phyloP scores from a whole-genome alignment of 2,797 vertebrate species.

The Coluber constrictor region DNA sequence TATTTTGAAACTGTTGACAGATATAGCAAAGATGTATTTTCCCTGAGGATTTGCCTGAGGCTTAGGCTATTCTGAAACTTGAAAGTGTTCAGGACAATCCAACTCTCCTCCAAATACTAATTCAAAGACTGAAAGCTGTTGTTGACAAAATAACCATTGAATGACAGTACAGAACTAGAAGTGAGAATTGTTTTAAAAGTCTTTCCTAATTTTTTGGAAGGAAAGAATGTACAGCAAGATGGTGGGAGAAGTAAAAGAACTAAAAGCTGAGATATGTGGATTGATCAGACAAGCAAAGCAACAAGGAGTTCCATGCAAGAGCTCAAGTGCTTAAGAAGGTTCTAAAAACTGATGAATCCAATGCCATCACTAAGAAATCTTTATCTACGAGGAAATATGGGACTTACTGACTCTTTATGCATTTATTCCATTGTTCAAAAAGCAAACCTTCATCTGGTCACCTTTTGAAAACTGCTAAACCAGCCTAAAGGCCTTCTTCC shows the following conservation, averaged over 20 bases:
- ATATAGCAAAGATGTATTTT: background rate
- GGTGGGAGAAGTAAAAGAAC: background rate
- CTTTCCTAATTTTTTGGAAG: constrained; percentile 1
- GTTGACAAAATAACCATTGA: constrained; percentile 10
- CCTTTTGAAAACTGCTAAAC: background rate
- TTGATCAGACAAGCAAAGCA: background rate
- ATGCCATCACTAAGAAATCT: background rate
- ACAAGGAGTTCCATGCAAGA: background rate
- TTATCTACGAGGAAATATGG: background rate
- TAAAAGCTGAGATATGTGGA: background rate
- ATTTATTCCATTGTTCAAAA: background rate
- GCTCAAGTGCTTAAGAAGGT: background rate
- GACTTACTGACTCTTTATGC: background rate
- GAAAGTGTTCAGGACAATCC: background rate
- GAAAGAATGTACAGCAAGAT: background rate
- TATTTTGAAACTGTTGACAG: background rate
- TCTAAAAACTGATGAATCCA: background rate
- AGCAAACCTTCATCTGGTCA: background rate
- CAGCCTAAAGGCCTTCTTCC: background rate
- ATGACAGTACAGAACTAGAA: background rate
- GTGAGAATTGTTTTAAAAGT: background rate
- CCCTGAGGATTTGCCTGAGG: background rate
- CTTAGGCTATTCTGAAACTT: background rate
- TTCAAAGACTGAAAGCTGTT: background rate
- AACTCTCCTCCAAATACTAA: background rate